A percentile compares a stretch with the other conserved stretches of the same genome.
These are phyloP conservation scores for Anoncus sp. DNA, from an alignment of 2,888 invertebrate species.

Conservation along the genomic window DNA sequence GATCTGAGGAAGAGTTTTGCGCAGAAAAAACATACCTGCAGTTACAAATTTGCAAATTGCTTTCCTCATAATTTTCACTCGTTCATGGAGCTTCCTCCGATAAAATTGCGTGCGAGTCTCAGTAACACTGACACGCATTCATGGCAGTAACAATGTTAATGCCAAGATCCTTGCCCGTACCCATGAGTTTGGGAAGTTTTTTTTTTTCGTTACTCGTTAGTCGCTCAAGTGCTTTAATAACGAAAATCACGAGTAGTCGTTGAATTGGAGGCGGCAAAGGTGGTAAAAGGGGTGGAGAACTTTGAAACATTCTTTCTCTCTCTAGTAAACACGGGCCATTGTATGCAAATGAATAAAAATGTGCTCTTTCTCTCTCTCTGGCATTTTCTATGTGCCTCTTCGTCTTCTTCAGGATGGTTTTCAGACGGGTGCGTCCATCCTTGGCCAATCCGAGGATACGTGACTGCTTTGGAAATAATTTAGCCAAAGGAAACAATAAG, in stretches of 20 bases:
- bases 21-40: no score
- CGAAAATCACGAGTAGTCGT: conserved; percentile 6
- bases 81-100: no score
- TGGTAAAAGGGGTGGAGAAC: conserved; percentile 27
- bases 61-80: no score
- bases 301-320: conserved; percentile 50
- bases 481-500: conserved; percentile 1
- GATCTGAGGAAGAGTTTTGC: conserved; percentile 30
- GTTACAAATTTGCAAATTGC: no score
- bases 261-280: conserved; percentile 2
- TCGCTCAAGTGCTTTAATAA: background rate
- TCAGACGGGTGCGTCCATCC: conserved; percentile 68
- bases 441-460: conserved; percentile 68
- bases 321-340: conserved; percentile 78
- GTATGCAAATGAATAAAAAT: conserved; percentile 77
- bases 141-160: conserved; percentile 6
- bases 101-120: background rate
- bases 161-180: background rate
- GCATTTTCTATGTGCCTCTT: conserved; percentile 5
- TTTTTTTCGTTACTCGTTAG: background rate
- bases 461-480: conserved; percentile 41
- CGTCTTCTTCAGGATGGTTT: conserved; percentile 11
- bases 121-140: background rate
- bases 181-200: background rate
- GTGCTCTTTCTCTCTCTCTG: background rate